Evolutionary conservation across 2,888 invertebrate species (phyloP), one percentile per base, ranked within the genome.

Genomic region (Unio delphinus): DNA sequence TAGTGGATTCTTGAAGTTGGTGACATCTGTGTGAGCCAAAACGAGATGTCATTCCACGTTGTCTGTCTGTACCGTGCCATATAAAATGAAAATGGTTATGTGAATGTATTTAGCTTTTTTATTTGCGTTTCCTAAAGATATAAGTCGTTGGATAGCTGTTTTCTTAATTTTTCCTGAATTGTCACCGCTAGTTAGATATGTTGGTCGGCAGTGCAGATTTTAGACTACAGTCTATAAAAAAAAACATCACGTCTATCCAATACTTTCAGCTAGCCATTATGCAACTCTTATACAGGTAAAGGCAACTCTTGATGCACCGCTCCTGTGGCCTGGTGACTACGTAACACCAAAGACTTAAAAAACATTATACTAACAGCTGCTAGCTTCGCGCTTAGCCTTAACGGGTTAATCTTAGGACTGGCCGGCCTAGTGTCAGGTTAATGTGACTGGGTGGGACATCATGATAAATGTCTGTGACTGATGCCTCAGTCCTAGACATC

Each of bases 121-220:
- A 30, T 56, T 18, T 55, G 64, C 45, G 34, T 64, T 56, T 56
- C 64, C 26, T 56, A 64, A 45, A 56, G 15, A n/a, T 56, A 56
- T 15, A 56, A 55, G 20, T 56, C 64, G 7, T 56, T 56, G n/a
- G 56, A 64, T n/a, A 56, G 56, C 8, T 63, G 55, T 63, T 63
- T 63, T 64, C 64, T 30, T 64, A 11, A 55, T 64, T 64, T 56
- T 56, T 11, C 64, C 55, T 18, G 64, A 64, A 20, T 56, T 64
- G 17, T 28, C 56, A 56, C 26, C 55, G 20, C 56, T 64, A 26
- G 56, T 64, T n/a, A 55, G 56, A 17, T 18, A 64, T 28, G 8
- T 56, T 64, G 55, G 28, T 2, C 55, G 56, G 17, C 56, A 56
- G 56, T 56, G 56, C 45, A 45, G 64, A 6, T n/a, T 64, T 28